Evolutionary conservation across 2,888 invertebrate species (phyloP), one percentile per base, ranked within the genome.

Genomic region (Apodemia zela): DNA sequence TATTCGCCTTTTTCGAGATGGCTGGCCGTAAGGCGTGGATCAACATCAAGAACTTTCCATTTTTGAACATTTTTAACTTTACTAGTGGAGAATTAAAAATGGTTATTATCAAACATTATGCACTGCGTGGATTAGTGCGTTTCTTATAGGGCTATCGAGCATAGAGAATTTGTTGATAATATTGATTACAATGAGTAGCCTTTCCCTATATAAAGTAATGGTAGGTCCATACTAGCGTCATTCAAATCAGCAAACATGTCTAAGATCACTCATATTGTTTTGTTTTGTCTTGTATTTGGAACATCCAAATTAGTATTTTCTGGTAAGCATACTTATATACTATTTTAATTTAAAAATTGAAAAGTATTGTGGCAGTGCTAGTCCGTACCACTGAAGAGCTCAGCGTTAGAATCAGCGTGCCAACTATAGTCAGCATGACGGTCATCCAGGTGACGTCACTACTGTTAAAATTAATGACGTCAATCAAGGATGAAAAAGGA

Each of bases 81-180:
- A 29, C 5, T 3, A 5, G 29, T 5, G 29, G 4, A 3, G 29
- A 1, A 1, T 33, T 33, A 38, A 38, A 38, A 38, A 38, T 4
- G 38, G 3, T 15, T 42, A 15, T 47, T 17, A 47, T 17, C 1
- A 47, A 47, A 8, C 7, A 21, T 38, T 18, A 35, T 17, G 51
- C n/a, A 38, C 29, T 11, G 21, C 61, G n/a, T n/a, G 54, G 35
- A 54, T 47, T 29, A 73, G 72, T 73, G 80, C 81, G 60, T 78
- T 65, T 65, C 67, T 74, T 72, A 13, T 67, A 61, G 78, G 72
- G 72, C 69, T 62, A 61, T 68, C 65, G 72, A 77, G 81, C 85
- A 64, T 76, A 67, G 45, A 68, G 68, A 69, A 75, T 76, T 71
- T 67, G 54, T 63, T 68, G 74, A 72, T 73, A 69, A 65, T 64